Conservation (phyloP, 2,113 vertebrate species). For the Meleagris gallopavo region DNA sequence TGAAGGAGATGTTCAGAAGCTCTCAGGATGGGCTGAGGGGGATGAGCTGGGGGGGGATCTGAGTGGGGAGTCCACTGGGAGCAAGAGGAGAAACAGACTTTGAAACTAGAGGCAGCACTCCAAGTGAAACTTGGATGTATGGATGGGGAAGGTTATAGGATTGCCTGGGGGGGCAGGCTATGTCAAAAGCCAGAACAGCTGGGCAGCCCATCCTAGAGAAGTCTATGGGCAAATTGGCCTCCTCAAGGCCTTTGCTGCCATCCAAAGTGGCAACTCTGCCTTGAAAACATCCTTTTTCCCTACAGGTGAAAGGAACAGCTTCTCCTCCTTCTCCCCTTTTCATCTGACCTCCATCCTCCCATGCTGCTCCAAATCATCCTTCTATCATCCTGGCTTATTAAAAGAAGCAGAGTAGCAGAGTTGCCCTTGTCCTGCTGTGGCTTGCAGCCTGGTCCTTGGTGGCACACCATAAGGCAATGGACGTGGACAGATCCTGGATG, state of each 20-base stretch:
- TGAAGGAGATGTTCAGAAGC: background rate
- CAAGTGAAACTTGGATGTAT: background rate
- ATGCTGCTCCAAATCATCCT: background rate
- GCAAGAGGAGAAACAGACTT: background rate
- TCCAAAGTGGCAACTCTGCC: background rate
- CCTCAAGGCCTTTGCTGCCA: background rate
- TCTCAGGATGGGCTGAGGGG: background rate
- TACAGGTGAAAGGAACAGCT: background rate
- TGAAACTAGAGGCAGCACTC: background rate
- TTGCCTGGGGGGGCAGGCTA: too few relatives aligned
- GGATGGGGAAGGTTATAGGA: background rate
- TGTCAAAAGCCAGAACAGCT: background rate
- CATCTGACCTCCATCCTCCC: background rate
- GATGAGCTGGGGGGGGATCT: too few relatives aligned
- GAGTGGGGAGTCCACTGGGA: background rate
- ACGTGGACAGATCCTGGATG: accelerated
- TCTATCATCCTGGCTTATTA: background rate
- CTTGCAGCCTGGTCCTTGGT: background rate
- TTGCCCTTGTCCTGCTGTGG: background rate
- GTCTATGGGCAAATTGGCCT: background rate
- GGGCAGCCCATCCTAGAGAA: background rate
- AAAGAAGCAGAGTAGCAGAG: background rate
- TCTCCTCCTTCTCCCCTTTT: background rate
- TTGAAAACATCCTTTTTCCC: background rate
- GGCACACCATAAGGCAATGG: background rate